Percentiles rank a stretch among this genome's conserved stretches.
Conservation (phyloP, 2,888 invertebrate species). For the Bimastos eiseni region DNA sequence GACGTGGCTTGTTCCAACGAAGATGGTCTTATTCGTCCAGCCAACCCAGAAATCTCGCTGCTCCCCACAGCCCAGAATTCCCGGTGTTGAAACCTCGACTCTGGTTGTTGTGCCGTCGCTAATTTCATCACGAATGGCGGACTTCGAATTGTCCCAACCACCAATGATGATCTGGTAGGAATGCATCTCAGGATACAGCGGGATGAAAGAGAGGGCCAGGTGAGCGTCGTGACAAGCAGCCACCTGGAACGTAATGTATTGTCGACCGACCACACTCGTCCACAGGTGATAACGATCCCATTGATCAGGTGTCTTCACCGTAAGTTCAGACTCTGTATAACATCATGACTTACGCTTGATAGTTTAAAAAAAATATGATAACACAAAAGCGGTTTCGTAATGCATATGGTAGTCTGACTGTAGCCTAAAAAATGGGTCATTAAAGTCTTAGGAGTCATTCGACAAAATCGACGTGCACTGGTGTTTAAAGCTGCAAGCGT, state of each 20-base stretch:
- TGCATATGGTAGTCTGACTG: background rate
- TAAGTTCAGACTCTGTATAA: constrained; percentile 16
- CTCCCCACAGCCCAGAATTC: constrained; percentile 26
- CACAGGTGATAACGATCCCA: constrained; percentile 25
- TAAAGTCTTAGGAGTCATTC: background rate
- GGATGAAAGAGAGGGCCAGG: constrained; percentile 19
- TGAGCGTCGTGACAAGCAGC: constrained; percentile 32
- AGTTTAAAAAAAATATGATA: background rate
- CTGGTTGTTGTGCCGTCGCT: background rate
- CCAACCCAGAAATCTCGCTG: constrained; percentile 31
- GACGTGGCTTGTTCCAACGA: background rate
- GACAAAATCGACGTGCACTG: background rate
- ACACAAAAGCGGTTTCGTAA: background rate
- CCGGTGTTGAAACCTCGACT: constrained; percentile 17
- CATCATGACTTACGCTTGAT: background rate
- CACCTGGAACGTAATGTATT: constrained; percentile 32
- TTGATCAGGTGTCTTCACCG: constrained; percentile 27
- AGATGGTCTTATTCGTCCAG: constrained; percentile 23
- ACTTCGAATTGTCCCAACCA: constrained; percentile 30
- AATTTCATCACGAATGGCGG: constrained; percentile 27
- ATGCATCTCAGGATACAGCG: constrained; percentile 16
- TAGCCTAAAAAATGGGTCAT: background rate
- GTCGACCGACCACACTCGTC: constrained; percentile 22
- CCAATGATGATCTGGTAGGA: constrained; percentile 35
- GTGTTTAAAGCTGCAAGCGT: background rate